These are phyloP conservation scores for Eudasyphora cyanicolor DNA, from an alignment of 2,888 invertebrate species.

Conservation along the genomic window DNA sequence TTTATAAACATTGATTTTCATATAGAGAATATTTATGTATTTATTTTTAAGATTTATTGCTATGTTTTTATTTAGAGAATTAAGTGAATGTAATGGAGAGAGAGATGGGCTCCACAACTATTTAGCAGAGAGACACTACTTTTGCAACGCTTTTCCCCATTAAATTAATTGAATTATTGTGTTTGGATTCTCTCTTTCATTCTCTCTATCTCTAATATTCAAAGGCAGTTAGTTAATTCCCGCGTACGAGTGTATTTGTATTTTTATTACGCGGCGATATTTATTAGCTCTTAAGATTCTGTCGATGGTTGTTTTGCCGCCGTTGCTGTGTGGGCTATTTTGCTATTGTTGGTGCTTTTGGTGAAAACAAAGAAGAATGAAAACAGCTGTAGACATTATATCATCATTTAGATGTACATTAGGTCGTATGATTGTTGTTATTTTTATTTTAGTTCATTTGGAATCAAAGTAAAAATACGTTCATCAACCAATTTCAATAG, in stretches of 20 bases:
- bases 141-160: neutral
- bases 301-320: neutral
- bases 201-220: slow-evolving; percentile 9
- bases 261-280: neutral
- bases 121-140: too few relatives aligned
- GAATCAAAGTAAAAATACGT: too few relatives aligned
- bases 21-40: too few relatives aligned
- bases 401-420: neutral
- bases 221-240: neutral
- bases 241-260: neutral
- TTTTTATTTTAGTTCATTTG: neutral
- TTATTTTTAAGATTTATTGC: too few relatives aligned
- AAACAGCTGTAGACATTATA: slow-evolving; percentile 37
- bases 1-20: too few relatives aligned
- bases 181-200: slow-evolving; percentile 16
- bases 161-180: neutral
- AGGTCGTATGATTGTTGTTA: neutral
- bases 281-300: slow-evolving; percentile 2
- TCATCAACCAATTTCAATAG: too few relatives aligned
- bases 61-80: too few relatives aligned
- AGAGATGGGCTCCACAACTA: too few relatives aligned
- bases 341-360: slow-evolving; percentile 24
- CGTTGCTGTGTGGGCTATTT: slow-evolving; percentile 3
- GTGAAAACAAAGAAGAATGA: slow-evolving; percentile 12
- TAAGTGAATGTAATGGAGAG: too few relatives aligned